Evolutionary conservation across 2,888 invertebrate species (phyloP).

Genomic region (Endotricha flammealis): DNA sequence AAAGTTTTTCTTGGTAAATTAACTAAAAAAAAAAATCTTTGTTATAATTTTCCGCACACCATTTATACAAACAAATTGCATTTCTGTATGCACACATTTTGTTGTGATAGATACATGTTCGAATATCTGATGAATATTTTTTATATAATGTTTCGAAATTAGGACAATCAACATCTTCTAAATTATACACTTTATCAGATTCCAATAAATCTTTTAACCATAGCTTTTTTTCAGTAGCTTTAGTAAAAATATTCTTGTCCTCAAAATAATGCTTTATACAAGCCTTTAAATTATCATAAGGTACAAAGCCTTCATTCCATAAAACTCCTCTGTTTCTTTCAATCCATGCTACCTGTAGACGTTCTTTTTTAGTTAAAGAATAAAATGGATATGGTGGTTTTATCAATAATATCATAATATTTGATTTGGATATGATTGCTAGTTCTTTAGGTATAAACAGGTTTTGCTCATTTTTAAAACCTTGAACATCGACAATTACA

Average conservation of each 20-base stretch:
- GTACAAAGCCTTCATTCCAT: neutral
- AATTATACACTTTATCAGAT: neutral
- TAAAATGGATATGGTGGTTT: slow-evolving; percentile 20
- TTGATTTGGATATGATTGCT: slow-evolving; percentile 12
- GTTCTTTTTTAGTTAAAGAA: slow-evolving; percentile 16
- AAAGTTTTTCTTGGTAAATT: too few species aligned
- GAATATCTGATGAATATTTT: neutral
- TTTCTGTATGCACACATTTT: slow-evolving; percentile 4
- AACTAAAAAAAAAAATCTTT: too few species aligned
- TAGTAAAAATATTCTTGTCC: neutral
- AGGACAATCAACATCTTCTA: neutral
- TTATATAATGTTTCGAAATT: neutral
- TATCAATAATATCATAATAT: slow-evolving; percentile 14
- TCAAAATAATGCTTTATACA: neutral
- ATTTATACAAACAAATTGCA: slow-evolving; percentile 1
- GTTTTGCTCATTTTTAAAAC: slow-evolving; percentile 4
- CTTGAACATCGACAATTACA: slow-evolving; percentile 7
- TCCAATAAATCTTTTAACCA: neutral
- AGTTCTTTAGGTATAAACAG: slow-evolving; percentile 21
- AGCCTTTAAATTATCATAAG: neutral
- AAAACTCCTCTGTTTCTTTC: slow-evolving; percentile 9
- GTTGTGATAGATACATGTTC: neutral
- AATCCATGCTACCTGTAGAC: slow-evolving; percentile 15
- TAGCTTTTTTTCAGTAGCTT: neutral
- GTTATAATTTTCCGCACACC: neutral